Evolutionary conservation across 23 tunicate species (phyloP).

Genomic region (Corella eumyota): DNA sequence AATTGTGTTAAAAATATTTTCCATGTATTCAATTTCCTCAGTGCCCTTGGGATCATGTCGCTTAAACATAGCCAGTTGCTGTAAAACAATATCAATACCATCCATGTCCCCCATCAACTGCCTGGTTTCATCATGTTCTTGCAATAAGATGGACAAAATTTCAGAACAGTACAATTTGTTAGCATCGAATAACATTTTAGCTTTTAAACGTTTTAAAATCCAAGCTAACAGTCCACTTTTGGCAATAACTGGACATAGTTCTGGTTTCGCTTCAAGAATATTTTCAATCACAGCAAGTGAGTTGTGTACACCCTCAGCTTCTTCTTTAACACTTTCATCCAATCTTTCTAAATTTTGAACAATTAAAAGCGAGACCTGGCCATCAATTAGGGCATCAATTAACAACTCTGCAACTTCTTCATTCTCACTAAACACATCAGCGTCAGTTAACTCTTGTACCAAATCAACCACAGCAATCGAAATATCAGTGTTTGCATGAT

Average conservation of each 20-base stretch:
- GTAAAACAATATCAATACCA: conserved; percentile 80
- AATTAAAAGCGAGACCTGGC: conserved; percentile 45
- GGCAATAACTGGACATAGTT: conserved; percentile 25
- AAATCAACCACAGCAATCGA: conserved; percentile 80
- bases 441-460: conserved; percentile 77
- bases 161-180: conserved; percentile 80
- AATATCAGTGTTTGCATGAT: conserved; percentile 87
- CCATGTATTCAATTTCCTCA: conserved; percentile 94
- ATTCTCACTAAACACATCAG: conserved; percentile 52
- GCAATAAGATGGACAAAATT: conserved; percentile 79
- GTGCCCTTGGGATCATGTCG: conserved; percentile 64
- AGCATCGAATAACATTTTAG: conserved; percentile 63
- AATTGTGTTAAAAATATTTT: conserved; percentile 80
- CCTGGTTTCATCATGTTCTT: conserved; percentile 56
- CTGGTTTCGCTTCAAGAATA: conserved; percentile 73
- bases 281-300: conserved; percentile 76
- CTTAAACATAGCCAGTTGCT: conserved; percentile 87
- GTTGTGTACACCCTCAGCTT: conserved; percentile 82
- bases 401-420: conserved; percentile 75
- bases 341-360: conserved; percentile 85
- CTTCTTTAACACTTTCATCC: conserved; percentile 87
- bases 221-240: conserved; percentile 67
- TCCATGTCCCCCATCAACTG: conserved; percentile 70
- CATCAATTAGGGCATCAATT: conserved; percentile 81
- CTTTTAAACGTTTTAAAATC: conserved; percentile 67